A percentile compares a stretch with the other conserved stretches of the same genome.
These are phyloP conservation scores for Hirudo medicinalis DNA, from an alignment of 1,140 invertebrate species.

Conservation along the genomic window DNA sequence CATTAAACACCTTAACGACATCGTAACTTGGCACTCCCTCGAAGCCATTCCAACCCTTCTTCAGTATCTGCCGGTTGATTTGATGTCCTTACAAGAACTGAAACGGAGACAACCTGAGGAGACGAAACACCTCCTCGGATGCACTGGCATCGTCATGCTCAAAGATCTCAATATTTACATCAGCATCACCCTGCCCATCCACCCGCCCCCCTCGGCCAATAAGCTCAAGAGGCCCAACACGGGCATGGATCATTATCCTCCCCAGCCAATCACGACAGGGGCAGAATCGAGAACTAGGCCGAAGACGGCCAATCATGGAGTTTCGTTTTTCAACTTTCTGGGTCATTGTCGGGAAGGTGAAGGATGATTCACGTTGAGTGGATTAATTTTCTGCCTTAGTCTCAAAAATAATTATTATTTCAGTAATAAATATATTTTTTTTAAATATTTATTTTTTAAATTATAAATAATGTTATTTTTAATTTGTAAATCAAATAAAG, in stretches of 20 bases:
- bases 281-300: background rate
- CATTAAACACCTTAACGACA: no score
- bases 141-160: background rate
- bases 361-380: background rate
- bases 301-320: background rate
- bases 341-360: background rate
- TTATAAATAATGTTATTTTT: no score
- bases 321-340: slow-evolving; percentile 1
- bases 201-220: background rate
- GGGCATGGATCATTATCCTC: background rate
- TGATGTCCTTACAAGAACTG: slow-evolving; percentile 5
- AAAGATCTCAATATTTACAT: slow-evolving; percentile 7
- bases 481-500: no score
- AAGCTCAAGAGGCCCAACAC: slow-evolving; percentile 4
- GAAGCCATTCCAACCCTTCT: background rate
- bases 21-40: background rate
- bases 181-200: slow-evolving; percentile 6
- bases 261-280: slow-evolving; percentile 1
- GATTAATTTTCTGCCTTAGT: background rate
- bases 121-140: background rate
- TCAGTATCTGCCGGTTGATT: slow-evolving; percentile 1
- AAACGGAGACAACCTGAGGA: background rate
- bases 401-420: no score
- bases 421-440: no score
- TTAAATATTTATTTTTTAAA: no score